A percentile compares a stretch with the other conserved stretches of the same genome.
These are phyloP conservation scores for Eumaeus atala DNA, from an alignment of 1,140 invertebrate genomes.

Conservation along the genomic window DNA sequence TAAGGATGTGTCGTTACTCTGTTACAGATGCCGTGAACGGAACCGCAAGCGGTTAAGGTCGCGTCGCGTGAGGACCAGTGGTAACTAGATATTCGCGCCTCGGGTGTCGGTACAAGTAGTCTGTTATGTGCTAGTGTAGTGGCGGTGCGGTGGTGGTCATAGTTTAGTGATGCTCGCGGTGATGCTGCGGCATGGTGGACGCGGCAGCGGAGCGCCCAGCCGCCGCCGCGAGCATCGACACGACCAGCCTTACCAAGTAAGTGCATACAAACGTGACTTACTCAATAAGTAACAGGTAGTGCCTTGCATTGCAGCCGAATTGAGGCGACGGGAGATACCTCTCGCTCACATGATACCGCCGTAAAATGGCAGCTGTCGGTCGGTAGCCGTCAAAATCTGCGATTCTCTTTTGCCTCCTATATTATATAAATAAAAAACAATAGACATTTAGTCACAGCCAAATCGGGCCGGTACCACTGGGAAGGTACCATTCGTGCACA, in stretches of 20 bases:
- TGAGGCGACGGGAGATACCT: too few species aligned
- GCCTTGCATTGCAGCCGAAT: too few species aligned
- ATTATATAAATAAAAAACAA: too few species aligned
- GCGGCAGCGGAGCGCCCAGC: constrained; percentile 66
- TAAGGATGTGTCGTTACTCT: neutral
- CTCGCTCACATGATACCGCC: too few species aligned
- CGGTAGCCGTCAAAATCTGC: too few species aligned
- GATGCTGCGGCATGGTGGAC: constrained; percentile 71
- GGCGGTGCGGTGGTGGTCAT: constrained; percentile 40
- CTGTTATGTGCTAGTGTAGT: constrained; percentile 45
- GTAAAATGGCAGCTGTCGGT: too few species aligned
- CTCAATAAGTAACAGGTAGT: too few species aligned
- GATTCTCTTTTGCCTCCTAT: too few species aligned
- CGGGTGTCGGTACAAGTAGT: constrained; percentile 25
- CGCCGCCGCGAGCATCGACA: constrained; percentile 48
- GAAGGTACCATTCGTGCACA: too few species aligned
- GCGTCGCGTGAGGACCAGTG: constrained; percentile 13
- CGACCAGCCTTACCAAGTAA: constrained; percentile 62
- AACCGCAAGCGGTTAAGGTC: neutral
- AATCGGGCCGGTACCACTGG: too few species aligned
- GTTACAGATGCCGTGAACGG: neutral
- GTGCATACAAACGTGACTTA: constrained; percentile 9
- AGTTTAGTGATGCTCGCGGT: constrained; percentile 61
- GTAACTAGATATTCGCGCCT: constrained; percentile 3
- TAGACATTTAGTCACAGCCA: too few species aligned